These are phyloP conservation scores for Chromoteleia sp. DNA, from an alignment of 2,888 invertebrate genomes.

Conservation along the genomic window DNA sequence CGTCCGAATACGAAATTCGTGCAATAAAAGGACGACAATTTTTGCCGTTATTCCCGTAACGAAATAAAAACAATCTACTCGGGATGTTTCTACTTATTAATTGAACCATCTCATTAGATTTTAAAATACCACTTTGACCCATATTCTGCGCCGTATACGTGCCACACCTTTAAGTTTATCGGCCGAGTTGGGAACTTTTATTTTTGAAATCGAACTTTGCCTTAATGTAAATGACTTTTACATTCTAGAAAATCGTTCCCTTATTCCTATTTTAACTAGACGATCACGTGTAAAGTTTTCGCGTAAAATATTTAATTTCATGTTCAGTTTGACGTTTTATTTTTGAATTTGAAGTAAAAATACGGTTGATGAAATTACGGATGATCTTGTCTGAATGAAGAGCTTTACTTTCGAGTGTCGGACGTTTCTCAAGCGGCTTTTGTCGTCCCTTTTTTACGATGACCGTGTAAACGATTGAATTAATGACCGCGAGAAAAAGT, in stretches of 20 bases:
- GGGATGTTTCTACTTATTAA: constrained; percentile 26
- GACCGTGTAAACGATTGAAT: constrained; percentile 30
- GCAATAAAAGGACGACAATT: background rate
- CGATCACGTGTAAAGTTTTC: no score
- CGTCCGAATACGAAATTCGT: no score
- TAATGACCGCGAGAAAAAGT: constrained; percentile 23
- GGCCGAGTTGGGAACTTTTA: background rate
- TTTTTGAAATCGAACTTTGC: constrained; percentile 10
- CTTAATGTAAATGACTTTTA: background rate
- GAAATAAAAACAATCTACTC: background rate
- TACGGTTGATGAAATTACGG: no score
- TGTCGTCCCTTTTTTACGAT: background rate
- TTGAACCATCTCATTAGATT: constrained; percentile 26
- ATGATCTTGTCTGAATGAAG: constrained; percentile 14
- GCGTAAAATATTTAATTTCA: no score
- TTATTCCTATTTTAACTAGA: no score
- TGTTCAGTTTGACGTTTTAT: background rate
- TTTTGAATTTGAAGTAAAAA: no score
- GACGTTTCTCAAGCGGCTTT: background rate
- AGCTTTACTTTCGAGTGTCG: background rate
- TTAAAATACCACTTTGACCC: constrained; percentile 20
- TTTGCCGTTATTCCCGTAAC: background rate
- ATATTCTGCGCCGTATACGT: background rate
- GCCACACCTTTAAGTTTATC: constrained; percentile 21
- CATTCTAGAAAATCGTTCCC: background rate